phyloP scores from a whole-genome alignment of 1,140 invertebrate species.

The Berghia stephanieae region DNA sequence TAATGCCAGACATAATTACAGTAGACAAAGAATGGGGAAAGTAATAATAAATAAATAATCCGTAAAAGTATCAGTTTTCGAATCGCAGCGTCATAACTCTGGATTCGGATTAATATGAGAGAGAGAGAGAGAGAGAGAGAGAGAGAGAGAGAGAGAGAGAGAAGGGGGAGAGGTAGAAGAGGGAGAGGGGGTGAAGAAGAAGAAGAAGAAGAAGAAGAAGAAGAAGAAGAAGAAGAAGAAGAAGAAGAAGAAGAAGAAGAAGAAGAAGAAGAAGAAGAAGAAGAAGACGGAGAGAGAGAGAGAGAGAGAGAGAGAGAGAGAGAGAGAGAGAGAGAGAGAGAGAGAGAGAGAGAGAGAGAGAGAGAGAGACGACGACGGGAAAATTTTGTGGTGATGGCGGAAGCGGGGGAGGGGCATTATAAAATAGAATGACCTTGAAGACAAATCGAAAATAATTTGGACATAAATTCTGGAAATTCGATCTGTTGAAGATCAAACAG shows the following conservation, averaged over 20 bases:
- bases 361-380: not conserved
- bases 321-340: slow-evolving; percentile 24
- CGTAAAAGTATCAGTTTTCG: too few species aligned
- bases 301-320: slow-evolving; percentile 11
- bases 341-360: not conserved
- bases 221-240: not conserved
- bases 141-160: not conserved
- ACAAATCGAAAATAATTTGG: too few species aligned
- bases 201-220: not conserved
- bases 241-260: not conserved
- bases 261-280: too few species aligned
- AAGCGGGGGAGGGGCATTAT: too few species aligned
- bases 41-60: too few species aligned
- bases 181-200: not conserved
- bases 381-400: too few species aligned
- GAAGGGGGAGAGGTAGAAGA: not conserved
- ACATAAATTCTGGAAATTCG: too few species aligned
- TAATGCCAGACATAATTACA: too few species aligned
- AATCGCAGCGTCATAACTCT: too few species aligned
- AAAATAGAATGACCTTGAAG: too few species aligned
- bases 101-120: too few species aligned
- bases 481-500: not conserved
- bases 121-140: slow-evolving; percentile 1
- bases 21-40: too few species aligned
- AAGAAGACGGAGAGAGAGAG: slow-evolving; percentile 25